Base-by-base conservation (phyloP, 2,888 invertebrate species). In the Sacculina carcini region DNA sequence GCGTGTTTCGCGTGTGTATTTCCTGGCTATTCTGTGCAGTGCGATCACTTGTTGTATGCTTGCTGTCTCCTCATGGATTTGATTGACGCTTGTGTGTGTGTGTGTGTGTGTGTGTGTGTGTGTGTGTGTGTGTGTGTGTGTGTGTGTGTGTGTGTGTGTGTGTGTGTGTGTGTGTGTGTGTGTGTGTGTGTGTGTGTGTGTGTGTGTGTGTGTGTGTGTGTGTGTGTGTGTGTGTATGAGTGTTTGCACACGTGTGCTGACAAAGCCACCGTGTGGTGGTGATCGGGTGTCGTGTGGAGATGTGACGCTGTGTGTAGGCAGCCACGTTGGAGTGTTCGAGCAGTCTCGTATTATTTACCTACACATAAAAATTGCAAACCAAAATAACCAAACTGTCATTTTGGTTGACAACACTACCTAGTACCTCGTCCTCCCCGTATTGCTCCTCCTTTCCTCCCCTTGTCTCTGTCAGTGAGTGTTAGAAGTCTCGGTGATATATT, bases 41-140 rank as follows among this genome's bases (percentile, higher is more conserved):
- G n/a, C n/a, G n/a, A n/a, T n/a, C n/a, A n/a, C n/a, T n/a, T n/a
- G n/a, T n/a, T n/a, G n/a, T n/a, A n/a, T n/a, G n/a, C n/a, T n/a
- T n/a, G 10, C 12, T n/a, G n/a, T 10, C 12, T 19, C 23, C 4
- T 14, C 21, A 39, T 4, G 21, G 7, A 50, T 26, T 9, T 31
- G 23, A 50, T 40, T 40, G 5, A 44, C 16, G 28, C 6, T 23
- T 21, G 14, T 44, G 24, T 39, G 12, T 26, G 12, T 21, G 26
- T 39, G 26, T 46, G 24, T 36, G 28, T 50, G 21, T 50, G 26
- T 50, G 24, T 50, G 26, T 50, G 40, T 50, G 26, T 50, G 21
- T 50, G 26, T 47, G 28, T 9, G 9, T 31, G 19, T 23, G 24
- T 44, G 44, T 19, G 19, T 23, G 24, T 44, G 24, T 44, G 44